Conservation (phyloP, 2,888 invertebrate species). For the Coelinius sp. region DNA sequence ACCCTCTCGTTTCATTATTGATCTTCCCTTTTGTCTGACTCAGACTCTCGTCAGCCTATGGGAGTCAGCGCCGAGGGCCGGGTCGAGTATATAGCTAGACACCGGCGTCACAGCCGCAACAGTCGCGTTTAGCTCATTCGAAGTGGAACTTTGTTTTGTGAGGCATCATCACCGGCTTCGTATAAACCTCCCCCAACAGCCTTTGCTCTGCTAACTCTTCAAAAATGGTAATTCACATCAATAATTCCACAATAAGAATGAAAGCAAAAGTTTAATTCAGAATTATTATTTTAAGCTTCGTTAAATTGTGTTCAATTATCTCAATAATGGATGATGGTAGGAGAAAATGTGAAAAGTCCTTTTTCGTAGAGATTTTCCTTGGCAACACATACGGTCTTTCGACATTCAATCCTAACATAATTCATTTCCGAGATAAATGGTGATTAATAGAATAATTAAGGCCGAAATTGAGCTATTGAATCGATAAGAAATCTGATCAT, state of each 20-base stretch:
- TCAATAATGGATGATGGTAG: not conserved
- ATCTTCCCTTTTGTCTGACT: slow-evolving; percentile 19
- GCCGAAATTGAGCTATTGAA: too few relatives aligned
- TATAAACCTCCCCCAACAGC: slow-evolving; percentile 8
- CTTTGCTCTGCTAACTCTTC: slow-evolving; percentile 19
- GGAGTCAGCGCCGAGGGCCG: slow-evolving; percentile 24
- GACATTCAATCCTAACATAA: too few relatives aligned
- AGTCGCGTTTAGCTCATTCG: not conserved
- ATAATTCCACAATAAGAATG: not conserved
- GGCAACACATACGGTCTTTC: too few relatives aligned
- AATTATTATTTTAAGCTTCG: too few relatives aligned
- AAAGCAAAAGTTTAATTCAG: not conserved
- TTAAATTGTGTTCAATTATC: too few relatives aligned
- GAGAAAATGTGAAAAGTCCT: not conserved
- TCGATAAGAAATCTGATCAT: not conserved
- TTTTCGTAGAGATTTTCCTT: too few relatives aligned
- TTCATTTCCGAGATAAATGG: too few relatives aligned
- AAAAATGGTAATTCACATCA: slow-evolving; percentile 26
- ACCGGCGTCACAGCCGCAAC: slow-evolving; percentile 8
- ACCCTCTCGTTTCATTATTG: slow-evolving; percentile 8
- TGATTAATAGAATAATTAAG: too few relatives aligned
- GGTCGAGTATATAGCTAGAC: slow-evolving; percentile 22
- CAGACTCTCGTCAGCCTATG: slow-evolving; percentile 27
- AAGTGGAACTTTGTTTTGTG: slow-evolving; percentile 25
- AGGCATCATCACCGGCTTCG: slow-evolving; percentile 30